These are phyloP conservation scores for Trachops cirrhosus DNA, from an alignment of 2,797 vertebrate species.

Conservation along the genomic window DNA sequence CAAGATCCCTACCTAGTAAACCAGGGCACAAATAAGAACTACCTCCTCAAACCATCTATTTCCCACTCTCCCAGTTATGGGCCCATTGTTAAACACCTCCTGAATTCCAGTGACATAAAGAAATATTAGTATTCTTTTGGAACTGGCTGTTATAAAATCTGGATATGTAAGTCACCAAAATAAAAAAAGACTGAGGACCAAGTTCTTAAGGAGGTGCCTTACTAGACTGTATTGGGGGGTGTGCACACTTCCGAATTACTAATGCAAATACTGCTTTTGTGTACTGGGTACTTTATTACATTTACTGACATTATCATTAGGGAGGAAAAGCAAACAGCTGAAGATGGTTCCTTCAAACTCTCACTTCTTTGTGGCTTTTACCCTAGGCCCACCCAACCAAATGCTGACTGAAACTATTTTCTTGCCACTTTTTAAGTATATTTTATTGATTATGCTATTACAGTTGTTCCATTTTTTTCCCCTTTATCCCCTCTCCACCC, in stretches of 20 bases:
- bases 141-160: neutral
- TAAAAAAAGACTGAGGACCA: neutral
- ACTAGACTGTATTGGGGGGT: neutral
- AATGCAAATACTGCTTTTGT: slow-evolving; percentile 26
- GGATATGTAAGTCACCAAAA: neutral
- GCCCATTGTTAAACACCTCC: neutral
- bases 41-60: neutral
- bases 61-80: neutral
- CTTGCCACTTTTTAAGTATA: too few species aligned
- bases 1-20: neutral
- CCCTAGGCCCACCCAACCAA: neutral
- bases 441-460: too few species aligned
- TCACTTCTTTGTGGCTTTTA: slow-evolving; percentile 27
- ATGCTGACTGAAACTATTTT: too few species aligned
- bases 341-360: neutral
- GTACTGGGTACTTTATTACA: slow-evolving; percentile 16
- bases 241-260: slow-evolving; percentile 46
- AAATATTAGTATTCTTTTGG: neutral
- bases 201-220: neutral
- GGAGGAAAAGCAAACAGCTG: slow-evolving; percentile 25
- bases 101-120: slow-evolving; percentile 2
- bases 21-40: neutral
- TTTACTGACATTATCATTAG: slow-evolving; percentile 31
- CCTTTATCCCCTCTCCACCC: too few species aligned
- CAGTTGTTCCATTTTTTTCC: too few species aligned